A percentile compares a stretch with the other conserved stretches of the same genome.
phyloP scores from a whole-genome alignment of 2,888 invertebrate species.

The Pseudococcus longispinus region DNA sequence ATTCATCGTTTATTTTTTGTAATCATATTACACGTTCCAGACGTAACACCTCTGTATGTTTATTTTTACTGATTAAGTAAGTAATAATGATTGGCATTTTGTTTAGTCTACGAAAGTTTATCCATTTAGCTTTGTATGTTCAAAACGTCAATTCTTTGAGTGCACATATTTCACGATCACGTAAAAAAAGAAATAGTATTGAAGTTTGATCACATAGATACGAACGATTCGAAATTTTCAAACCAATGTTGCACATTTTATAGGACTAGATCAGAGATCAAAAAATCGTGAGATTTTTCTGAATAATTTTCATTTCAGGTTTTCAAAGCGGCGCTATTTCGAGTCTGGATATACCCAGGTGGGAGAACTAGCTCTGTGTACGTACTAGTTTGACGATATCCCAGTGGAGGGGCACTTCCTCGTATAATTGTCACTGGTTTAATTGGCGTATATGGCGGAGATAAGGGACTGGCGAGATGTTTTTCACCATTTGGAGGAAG shows the following conservation, averaged over 20 bases:
- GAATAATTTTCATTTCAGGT: background rate
- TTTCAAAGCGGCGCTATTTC: constrained; percentile 45
- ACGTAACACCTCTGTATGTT: background rate
- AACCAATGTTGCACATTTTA: too few relatives aligned
- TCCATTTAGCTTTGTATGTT: background rate
- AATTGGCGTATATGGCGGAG: constrained; percentile 60
- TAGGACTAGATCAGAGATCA: background rate
- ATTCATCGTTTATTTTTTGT: background rate
- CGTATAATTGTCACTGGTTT: constrained; percentile 61
- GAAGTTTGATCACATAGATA: too few relatives aligned
- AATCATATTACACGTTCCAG: background rate
- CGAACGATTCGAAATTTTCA: too few relatives aligned
- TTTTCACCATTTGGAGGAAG: constrained; percentile 57
- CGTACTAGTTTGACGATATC: constrained; percentile 60
- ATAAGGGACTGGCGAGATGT: constrained; percentile 60
- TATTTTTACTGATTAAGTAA: background rate
- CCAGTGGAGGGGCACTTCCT: constrained; percentile 61
- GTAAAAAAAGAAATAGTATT: too few relatives aligned
- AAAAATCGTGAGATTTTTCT: background rate
- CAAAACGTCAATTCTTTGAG: background rate
- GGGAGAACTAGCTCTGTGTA: constrained; percentile 61
- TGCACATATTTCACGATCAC: background rate
- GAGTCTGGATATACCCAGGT: constrained; percentile 60
- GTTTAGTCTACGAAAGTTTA: background rate
- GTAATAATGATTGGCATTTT: background rate